phyloP scores from a whole-genome alignment of 23 tunicate genomes.

The Ciona savignyi region DNA sequence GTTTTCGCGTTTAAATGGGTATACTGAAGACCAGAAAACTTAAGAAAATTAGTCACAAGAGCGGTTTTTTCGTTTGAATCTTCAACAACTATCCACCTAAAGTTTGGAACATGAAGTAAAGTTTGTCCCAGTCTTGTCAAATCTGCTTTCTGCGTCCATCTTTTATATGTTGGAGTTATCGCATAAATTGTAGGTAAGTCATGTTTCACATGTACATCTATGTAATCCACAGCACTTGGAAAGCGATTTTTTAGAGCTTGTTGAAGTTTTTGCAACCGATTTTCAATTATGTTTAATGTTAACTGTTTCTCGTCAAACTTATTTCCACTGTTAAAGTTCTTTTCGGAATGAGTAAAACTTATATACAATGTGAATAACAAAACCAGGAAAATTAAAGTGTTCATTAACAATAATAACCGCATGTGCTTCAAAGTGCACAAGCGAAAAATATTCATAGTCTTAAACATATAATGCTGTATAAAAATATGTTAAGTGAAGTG shows the following conservation, averaged over 20 bases:
- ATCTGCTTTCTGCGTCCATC: constrained; percentile 98
- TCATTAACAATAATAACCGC: background rate
- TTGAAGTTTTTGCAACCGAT: background rate
- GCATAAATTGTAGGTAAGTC: constrained; percentile 65
- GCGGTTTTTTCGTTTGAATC: constrained; percentile 64
- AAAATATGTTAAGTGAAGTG: no score
- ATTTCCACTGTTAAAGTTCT: background rate
- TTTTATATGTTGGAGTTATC: constrained; percentile 89
- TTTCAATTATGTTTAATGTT: background rate
- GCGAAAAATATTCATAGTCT: background rate
- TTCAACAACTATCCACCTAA: constrained; percentile 93
- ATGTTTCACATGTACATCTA: background rate
- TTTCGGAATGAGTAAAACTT: background rate
- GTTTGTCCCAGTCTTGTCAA: constrained; percentile 79
- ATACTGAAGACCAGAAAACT: constrained; percentile 36
- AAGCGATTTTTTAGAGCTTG: constrained; percentile 19
- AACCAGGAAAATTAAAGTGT: background rate
- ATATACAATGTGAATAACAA: background rate
- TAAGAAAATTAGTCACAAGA: constrained; percentile 57
- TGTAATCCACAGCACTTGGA: constrained; percentile 1
- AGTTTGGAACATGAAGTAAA: constrained; percentile 80
- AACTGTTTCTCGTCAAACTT: background rate
- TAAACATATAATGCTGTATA: no score
- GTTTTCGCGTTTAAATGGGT: constrained; percentile 78
- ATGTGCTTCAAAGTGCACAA: background rate